Conservation (phyloP, 1,140 invertebrate species). For the Contarinia nasturtii region DNA sequence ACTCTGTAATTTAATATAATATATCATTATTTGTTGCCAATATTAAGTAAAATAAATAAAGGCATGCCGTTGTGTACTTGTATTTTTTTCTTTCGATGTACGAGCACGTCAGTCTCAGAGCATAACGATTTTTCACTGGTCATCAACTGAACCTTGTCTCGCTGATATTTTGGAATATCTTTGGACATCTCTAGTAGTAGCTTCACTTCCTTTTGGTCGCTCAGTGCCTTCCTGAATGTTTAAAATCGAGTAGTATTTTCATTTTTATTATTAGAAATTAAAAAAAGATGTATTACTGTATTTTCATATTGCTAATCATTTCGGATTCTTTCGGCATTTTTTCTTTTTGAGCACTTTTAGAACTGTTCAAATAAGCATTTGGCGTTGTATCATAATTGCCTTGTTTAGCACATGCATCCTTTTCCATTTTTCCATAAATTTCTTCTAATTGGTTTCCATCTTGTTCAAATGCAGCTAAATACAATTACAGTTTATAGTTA, state of each 20-base stretch:
- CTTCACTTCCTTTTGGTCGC: constrained; percentile 86
- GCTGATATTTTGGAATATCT: constrained; percentile 83
- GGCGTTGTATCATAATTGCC: constrained; percentile 12
- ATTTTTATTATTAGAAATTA: too few species aligned
- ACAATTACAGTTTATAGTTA: too few species aligned
- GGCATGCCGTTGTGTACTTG: too few species aligned
- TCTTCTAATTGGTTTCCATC: constrained; percentile 24
- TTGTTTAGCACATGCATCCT: constrained; percentile 20
- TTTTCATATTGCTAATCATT: constrained; percentile 65
- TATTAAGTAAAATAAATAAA: too few species aligned
- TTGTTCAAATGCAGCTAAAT: constrained; percentile 13
- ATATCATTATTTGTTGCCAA: neutral
- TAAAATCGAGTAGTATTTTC: constrained; percentile 10
- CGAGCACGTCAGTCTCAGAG: constrained; percentile 75
- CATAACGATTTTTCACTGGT: constrained; percentile 79
- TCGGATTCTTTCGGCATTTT: constrained; percentile 38
- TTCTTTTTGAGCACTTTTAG: constrained; percentile 30
- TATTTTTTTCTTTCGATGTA: constrained; percentile 63
- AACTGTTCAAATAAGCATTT: constrained; percentile 27
- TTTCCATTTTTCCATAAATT: constrained; percentile 36
- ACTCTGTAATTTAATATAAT: constrained; percentile 39
- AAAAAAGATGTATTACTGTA: constrained; percentile 30
- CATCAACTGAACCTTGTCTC: constrained; percentile 93
- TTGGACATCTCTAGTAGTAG: constrained; percentile 93
- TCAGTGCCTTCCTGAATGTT: constrained; percentile 61